Conservation (phyloP, 2,113 vertebrate species). For the Indicator maculatus region DNA sequence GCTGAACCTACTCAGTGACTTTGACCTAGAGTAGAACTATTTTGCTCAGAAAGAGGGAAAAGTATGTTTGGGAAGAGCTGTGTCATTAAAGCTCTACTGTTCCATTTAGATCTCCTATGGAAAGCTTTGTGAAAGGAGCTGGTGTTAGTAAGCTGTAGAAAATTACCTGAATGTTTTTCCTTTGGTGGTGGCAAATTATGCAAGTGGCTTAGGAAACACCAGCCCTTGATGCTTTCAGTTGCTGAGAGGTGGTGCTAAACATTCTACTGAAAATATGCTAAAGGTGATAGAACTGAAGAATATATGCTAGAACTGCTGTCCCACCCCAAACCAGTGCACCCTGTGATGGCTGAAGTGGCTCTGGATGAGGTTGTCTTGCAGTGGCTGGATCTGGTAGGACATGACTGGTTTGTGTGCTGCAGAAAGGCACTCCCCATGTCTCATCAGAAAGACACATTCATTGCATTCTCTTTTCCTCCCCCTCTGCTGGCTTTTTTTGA, state of each 20-base stretch:
- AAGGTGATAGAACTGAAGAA: neutral
- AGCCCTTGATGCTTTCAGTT: neutral
- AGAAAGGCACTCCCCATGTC: neutral
- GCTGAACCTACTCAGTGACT: neutral
- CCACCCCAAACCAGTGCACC: neutral
- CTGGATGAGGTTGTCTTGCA: neutral
- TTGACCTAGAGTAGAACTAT: neutral
- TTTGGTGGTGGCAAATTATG: neutral
- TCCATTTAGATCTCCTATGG: fast-evolving
- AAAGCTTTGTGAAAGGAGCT: neutral
- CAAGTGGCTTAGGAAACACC: neutral
- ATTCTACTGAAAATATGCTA: neutral
- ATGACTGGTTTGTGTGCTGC: neutral
- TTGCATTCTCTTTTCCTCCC: fast-evolving
- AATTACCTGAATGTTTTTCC: neutral
- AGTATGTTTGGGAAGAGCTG: neutral
- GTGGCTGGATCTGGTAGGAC: neutral
- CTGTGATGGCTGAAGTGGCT: neutral
- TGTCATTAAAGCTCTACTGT: neutral
- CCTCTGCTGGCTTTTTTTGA: neutral
- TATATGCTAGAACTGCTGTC: neutral
- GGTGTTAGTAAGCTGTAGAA: neutral
- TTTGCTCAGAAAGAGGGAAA: neutral
- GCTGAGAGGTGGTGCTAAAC: neutral
- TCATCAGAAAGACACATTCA: neutral